phyloP scores from a whole-genome alignment of 2,113 vertebrate species.

The Meles meles region DNA sequence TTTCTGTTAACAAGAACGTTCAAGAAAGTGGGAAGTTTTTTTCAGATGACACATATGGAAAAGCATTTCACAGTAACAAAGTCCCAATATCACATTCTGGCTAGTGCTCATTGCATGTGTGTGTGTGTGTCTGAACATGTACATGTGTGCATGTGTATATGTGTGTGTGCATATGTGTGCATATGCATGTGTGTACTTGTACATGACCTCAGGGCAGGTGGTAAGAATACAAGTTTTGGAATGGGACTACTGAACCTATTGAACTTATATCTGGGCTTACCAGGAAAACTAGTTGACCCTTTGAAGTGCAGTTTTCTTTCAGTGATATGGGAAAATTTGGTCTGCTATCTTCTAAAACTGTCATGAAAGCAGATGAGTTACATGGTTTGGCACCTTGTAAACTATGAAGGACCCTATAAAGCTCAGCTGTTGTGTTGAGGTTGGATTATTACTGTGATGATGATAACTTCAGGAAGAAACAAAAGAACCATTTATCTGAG shows the following conservation, averaged over 20 bases:
- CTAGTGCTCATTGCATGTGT: not conserved
- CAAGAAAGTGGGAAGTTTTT: not conserved
- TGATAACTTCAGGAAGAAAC: not conserved
- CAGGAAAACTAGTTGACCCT: not conserved
- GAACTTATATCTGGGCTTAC: not conserved
- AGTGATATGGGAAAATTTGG: not conserved
- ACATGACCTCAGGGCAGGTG: too few species aligned
- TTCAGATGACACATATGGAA: not conserved
- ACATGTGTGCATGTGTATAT: not conserved
- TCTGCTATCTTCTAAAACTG: not conserved
- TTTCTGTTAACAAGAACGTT: not conserved
- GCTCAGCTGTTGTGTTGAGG: not conserved
- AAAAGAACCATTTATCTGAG: not conserved
- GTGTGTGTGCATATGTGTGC: too few species aligned
- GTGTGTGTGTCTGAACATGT: not conserved
- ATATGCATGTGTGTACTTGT: rapidly evolving
- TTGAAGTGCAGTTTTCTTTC: not conserved
- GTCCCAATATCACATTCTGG: not conserved
- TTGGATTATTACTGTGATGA: not conserved
- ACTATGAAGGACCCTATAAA: not conserved
- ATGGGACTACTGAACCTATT: not conserved
- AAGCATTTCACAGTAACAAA: not conserved
- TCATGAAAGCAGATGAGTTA: not conserved
- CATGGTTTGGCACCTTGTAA: not conserved
- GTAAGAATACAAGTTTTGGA: not conserved